phyloP scores from a whole-genome alignment of 2,113 vertebrate genomes.

The Thamnaconus septentrionalis region DNA sequence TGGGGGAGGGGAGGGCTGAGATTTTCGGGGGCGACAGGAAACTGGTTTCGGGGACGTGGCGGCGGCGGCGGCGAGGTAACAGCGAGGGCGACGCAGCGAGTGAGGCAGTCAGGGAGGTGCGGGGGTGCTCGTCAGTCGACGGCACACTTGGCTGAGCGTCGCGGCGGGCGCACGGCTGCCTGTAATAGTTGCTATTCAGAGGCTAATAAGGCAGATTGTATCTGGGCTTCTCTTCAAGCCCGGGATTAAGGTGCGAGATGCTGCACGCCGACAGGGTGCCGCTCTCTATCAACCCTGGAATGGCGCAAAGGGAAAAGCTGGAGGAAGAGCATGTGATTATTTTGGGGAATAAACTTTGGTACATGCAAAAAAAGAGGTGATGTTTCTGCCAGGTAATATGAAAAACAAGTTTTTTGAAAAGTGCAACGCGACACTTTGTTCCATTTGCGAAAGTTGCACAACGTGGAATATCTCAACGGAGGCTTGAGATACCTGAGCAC shows the following conservation, averaged over 20 bases:
- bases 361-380: too few relatives aligned
- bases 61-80: conserved; percentile 36
- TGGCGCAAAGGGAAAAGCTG: too few relatives aligned
- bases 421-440: too few relatives aligned
- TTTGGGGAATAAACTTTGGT: too few relatives aligned
- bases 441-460: too few relatives aligned
- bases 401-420: too few relatives aligned
- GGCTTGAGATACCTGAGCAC: too few relatives aligned
- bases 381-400: too few relatives aligned
- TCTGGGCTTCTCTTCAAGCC: conserved; percentile 41
- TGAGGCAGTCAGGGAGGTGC: background rate
- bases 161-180: conserved; percentile 25
- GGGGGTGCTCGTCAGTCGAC: conserved; percentile 33
- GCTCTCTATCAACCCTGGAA: too few relatives aligned
- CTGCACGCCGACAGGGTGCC: conserved; percentile 3
- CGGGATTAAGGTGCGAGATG: conserved; percentile 60
- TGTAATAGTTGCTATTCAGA: conserved; percentile 55
- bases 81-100: background rate
- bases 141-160: conserved; percentile 43
- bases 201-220: conserved; percentile 59
- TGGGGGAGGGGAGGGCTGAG: background rate
- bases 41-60: conserved; percentile 42
- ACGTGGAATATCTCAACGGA: too few relatives aligned
- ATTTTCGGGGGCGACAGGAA: conserved; percentile 24
- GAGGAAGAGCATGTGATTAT: too few relatives aligned